Base-by-base conservation (phyloP, 2,888 invertebrate genomes). In the Platycheirus rosarum region DNA sequence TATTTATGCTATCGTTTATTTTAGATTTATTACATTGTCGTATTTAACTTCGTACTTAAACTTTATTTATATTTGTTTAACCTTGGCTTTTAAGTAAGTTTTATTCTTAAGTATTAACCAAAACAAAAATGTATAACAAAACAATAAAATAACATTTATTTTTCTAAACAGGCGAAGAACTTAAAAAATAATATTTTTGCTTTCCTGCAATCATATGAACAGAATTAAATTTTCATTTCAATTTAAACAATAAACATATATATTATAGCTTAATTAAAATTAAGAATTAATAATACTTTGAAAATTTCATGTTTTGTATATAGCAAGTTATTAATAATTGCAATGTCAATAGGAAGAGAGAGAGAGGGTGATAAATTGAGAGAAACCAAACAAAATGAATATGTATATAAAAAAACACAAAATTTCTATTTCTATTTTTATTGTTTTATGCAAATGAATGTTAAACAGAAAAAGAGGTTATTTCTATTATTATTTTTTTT, bases 261-360 rank as follows among this genome's bases (percentile, higher is more conserved):
- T 6, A 6, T 23, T 46, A 65, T 8, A 55, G 13, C 32, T 53
- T 57, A 66, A 26, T 40, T 26, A 74, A 70, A 35, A 51, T 42
- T 76, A 66, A 53, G 44, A 51, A 65, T 60, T 44, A 57, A 80
- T 76, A 80, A 80, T 80, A 80, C 76, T 80, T 74, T 65, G 49
- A 75, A 65, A 75, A 75, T 37, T 71, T 14, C 44, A 71, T 13
- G 14, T 53, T n/a, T 35, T 62, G 18, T 37, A 53, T 53, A 44
- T 26, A 68, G 23, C 42, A 46, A 2, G 2, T 29, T 29, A 46
- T 53, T 9, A 53, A 29, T 46, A 60, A 60, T 35, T 42, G 60
- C 35, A 35, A 32, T 42, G 20, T 57, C 23, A 44, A 32, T 5
- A 44, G 20, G n/a, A 46, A 69, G 16, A 14, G 14, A 44, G 13